Conservation (phyloP, 2,888 invertebrate genomes). For the Napeogenes sylphis region DNA sequence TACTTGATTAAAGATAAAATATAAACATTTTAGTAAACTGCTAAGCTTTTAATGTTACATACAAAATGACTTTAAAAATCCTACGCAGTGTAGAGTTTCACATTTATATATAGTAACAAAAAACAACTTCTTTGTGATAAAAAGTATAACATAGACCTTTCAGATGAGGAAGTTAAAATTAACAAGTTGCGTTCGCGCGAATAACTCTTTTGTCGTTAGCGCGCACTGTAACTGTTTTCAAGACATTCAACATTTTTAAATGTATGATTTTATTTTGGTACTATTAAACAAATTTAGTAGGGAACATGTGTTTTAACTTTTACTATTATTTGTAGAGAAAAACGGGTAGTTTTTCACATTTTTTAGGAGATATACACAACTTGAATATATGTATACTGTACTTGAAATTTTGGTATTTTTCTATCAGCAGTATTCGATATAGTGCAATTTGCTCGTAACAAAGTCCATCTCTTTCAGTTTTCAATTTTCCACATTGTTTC, state of each 20-base stretch:
- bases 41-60: too few relatives aligned
- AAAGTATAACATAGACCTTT: background rate
- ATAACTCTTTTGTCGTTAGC: constrained; percentile 3
- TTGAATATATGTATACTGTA: too few relatives aligned
- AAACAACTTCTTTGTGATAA: background rate
- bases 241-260: background rate
- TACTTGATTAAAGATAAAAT: too few relatives aligned
- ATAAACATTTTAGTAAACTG: too few relatives aligned
- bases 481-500: constrained; percentile 25
- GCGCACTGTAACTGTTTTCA: background rate
- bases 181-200: background rate
- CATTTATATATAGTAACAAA: background rate
- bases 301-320: too few relatives aligned
- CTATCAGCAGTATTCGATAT: constrained; percentile 8
- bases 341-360: too few relatives aligned
- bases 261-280: too few relatives aligned
- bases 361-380: too few relatives aligned
- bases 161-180: constrained; percentile 1
- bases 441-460: constrained; percentile 18
- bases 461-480: constrained; percentile 21
- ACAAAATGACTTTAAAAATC: too few relatives aligned
- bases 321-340: too few relatives aligned
- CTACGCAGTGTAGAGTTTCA: too few relatives aligned
- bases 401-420: background rate
- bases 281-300: too few relatives aligned